Base-by-base conservation (phyloP, 2,113 vertebrate genomes). In the Brachionichthys hirsutus region DNA sequence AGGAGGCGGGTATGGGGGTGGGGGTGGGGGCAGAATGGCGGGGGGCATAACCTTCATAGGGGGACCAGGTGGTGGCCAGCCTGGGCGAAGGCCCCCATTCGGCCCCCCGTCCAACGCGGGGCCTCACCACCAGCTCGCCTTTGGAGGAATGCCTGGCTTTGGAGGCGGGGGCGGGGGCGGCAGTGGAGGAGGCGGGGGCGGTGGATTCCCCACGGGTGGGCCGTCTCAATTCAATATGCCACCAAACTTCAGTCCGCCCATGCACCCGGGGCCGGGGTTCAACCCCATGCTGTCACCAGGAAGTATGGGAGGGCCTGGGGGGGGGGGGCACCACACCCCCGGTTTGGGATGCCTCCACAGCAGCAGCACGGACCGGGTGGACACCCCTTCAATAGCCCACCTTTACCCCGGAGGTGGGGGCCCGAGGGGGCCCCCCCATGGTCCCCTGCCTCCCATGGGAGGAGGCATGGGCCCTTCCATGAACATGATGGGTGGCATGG, bases 211-310 rank as follows among this genome's bases (percentile, higher is more conserved):
- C n/a, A 88, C 92, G 9, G 90, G 90, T 15, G 92, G 90, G 12
- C 90, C 91, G 3, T 89, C 90, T 18, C 92, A 93, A 67, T 98
- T 97, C 79, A 93, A 91, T 55, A 94, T 98, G 87, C 87, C 93
- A 17, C 94, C 95, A 2, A 95, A 94, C 85, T 98, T 98, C 62
- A 98, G 96, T 75, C 97, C 97, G 17, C 97, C 95, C 62, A 93
- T 98, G 91, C 93, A 95, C 64, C 88, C 90, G 0, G 91, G 91
- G 7, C 81, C 89, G 34, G 95, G 95, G 4, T 98, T 98, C 13
- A 95, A 94, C 57, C 93, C 95, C 40, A 96, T 98, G 93, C 91
- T 98, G 73, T 97, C 97, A 1, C 94, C 92, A 16, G 90, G 90
- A 10, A 81, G 53, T 40, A 92, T 93, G 89, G 90, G 90, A 46